These are phyloP conservation scores for Diarsia mendica DNA, from an alignment of 2,888 invertebrate species.

Conservation along the genomic window DNA sequence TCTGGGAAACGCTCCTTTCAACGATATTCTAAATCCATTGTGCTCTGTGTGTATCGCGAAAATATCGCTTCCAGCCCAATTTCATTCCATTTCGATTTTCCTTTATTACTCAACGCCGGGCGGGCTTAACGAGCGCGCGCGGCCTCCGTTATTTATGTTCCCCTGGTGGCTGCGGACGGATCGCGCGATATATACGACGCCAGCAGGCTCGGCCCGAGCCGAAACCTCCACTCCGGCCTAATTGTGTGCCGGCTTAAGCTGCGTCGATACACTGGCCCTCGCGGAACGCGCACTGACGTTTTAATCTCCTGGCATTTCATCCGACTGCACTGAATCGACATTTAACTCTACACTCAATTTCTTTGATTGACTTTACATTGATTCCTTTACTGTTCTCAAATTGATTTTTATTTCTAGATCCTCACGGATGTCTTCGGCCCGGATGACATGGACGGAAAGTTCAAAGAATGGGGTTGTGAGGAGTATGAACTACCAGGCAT, in stretches of 20 bases:
- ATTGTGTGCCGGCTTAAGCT: slow-evolving; percentile 87
- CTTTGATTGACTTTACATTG: slow-evolving; percentile 28
- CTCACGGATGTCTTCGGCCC: slow-evolving; percentile 94
- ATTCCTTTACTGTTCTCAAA: slow-evolving; percentile 30
- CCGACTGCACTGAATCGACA: slow-evolving; percentile 55
- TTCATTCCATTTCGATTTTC: slow-evolving; percentile 91
- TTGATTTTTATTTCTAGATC: slow-evolving; percentile 86
- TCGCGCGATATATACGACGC: slow-evolving; percentile 88
- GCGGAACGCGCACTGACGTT: slow-evolving; percentile 77
- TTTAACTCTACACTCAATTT: slow-evolving; percentile 44
- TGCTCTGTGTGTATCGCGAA: slow-evolving; percentile 85
- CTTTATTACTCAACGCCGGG: slow-evolving; percentile 89
- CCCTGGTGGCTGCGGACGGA: slow-evolving; percentile 89
- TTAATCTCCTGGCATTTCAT: slow-evolving; percentile 79
- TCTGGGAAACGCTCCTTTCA: slow-evolving; percentile 82
- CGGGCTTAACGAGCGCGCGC: slow-evolving; percentile 89
- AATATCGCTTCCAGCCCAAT: slow-evolving; percentile 89
- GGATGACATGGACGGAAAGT: slow-evolving; percentile 88
- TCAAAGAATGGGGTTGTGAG: slow-evolving; percentile 90
- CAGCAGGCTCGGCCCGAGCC: slow-evolving; percentile 82
- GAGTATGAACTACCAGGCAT: slow-evolving; percentile 94
- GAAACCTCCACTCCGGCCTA: slow-evolving; percentile 86
- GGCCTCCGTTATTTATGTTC: slow-evolving; percentile 89
- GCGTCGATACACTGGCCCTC: slow-evolving; percentile 80
- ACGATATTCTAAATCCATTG: slow-evolving; percentile 87